Evolutionary conservation across 2,888 invertebrate genomes (phyloP), one percentile per base, ranked within the genome.

Genomic region (Rhabditoides inermis): DNA sequence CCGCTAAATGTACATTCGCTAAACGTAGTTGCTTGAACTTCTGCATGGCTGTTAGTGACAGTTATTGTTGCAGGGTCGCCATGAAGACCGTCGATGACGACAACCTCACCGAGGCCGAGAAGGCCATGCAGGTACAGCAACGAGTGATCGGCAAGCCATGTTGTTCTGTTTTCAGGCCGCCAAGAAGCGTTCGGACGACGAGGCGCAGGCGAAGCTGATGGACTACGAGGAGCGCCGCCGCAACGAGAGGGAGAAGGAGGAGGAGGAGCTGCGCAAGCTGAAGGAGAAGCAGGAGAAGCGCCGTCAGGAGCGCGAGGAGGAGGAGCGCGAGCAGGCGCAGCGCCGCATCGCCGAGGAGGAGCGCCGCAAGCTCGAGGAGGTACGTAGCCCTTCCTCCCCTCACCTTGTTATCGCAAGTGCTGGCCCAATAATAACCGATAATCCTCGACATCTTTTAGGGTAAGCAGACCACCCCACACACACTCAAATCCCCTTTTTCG

Each of bases 191-290:
- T 70, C 75, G 49, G 75, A 77, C 30, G 72, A 72, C 23, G 76
- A 77, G 37, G 73, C 73, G 35, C 63, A 63, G 18, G 66, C 63
- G 20, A 75, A 73, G 53, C 55, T 76, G 30, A 63, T 62, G 45
- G 76, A 77, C 45, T 77, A 76, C 60, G 71, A 76, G 55, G 69
- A 69, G 46, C 58, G 57, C 5, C 64, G 75, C 50, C 61, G 61
- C 49, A 65, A 51, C 55, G 72, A 59, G 56, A 60, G 56, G 37
- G 69, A 60, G 60, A 72, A 61, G 63, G 69, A 61, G 27, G 63
- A 63, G 44, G 90, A 91, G 75, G 91, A 91, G 80, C 85, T 92
- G 80, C 88, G 88, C 81, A 87, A 86, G 79, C 84, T 92, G 79
- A 92, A 92, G 83, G 91, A 92, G 80, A 73, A 73, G 54, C 71